phyloP scores from a whole-genome alignment of 2,797 vertebrate genomes.

The Merluccius polli region DNA sequence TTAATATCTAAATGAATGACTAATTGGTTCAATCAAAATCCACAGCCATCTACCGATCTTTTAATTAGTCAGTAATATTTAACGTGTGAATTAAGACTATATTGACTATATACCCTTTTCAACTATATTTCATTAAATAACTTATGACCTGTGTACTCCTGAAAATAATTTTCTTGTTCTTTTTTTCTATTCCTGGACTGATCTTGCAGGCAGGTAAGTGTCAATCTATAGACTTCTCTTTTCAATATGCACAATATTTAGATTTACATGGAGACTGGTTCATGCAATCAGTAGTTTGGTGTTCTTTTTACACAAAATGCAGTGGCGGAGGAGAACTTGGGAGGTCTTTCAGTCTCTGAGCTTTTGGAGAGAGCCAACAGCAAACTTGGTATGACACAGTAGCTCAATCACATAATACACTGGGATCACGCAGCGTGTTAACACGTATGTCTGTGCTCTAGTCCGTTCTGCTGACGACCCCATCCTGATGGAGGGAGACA shows the following conservation, averaged over 20 bases:
- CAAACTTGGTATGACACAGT: slow-evolving; percentile 42
- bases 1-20: not conserved
- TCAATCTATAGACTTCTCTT: not conserved
- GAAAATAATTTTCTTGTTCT: not conserved
- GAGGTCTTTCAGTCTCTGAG: slow-evolving; percentile 58
- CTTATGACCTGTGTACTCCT: not conserved
- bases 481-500: slow-evolving; percentile 56
- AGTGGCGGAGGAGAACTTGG: slow-evolving; percentile 32
- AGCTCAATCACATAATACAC: not conserved
- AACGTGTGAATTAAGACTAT: not conserved
- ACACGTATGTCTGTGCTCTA: not conserved
- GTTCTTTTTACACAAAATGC: not conserved
- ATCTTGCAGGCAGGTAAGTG: not conserved
- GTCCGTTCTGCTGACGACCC: slow-evolving; percentile 50
- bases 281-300: not conserved
- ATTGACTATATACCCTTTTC: no score
- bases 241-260: not conserved
- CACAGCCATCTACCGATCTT: not conserved
- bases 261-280: not conserved
- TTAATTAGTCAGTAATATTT: not conserved
- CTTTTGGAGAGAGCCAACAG: slow-evolving; percentile 68
- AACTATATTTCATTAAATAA: not conserved
- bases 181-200: not conserved
- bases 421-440: not conserved
- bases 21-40: no score